A percentile compares a stretch with the other conserved stretches of the same genome.
phyloP scores from a whole-genome alignment of 2,888 invertebrate genomes.

The Orthonevra nobilis region DNA sequence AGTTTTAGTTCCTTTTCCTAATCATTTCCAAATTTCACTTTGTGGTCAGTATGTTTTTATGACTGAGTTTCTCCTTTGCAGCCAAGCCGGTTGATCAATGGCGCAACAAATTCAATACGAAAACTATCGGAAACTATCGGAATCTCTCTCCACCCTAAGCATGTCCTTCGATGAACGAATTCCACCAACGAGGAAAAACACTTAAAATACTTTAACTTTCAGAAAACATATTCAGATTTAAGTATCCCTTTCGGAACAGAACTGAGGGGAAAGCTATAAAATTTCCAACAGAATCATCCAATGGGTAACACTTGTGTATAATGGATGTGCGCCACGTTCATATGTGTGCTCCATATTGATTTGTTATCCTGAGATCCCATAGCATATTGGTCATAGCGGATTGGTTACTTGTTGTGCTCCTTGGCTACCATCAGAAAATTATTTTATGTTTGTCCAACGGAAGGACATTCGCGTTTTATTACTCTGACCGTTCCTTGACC shows the following conservation, averaged over 20 bases:
- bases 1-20: too few relatives aligned
- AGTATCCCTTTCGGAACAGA: background rate
- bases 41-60: too few relatives aligned
- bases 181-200: background rate
- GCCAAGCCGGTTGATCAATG: constrained; percentile 22
- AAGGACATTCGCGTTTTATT: constrained; percentile 28
- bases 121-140: constrained; percentile 3
- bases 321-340: constrained; percentile 6
- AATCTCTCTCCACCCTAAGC: background rate
- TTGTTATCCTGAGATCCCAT: too few relatives aligned
- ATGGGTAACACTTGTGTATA: constrained; percentile 32
- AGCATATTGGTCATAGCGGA: constrained; percentile 11
- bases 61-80: too few relatives aligned
- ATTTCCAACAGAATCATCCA: background rate
- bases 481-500: too few relatives aligned
- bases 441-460: constrained; percentile 1
- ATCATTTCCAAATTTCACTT: too few relatives aligned
- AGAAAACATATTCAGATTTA: constrained; percentile 19
- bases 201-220: constrained; percentile 14
- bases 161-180: background rate
- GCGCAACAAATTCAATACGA: background rate
- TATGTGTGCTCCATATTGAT: constrained; percentile 16
- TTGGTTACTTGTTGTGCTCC: constrained; percentile 25
- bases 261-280: constrained; percentile 22
- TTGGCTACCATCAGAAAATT: background rate